Conservation (phyloP, 2,888 invertebrate genomes). For the Petrolisthes cinctipes region DNA sequence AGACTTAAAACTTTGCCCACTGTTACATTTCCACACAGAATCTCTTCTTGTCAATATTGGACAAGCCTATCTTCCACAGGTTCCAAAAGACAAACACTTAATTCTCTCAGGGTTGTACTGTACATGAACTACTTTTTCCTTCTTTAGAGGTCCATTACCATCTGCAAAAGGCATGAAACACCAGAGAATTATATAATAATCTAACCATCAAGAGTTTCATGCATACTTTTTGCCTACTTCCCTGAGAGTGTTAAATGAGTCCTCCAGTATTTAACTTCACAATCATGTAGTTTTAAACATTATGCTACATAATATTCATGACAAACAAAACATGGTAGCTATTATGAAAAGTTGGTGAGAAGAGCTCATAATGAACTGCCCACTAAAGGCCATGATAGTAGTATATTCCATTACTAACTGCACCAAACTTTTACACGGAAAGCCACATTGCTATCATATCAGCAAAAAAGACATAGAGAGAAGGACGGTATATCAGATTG, state of each 20-base stretch:
- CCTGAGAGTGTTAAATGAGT: background rate
- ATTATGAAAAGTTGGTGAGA: background rate
- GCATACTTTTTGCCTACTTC: too few species aligned
- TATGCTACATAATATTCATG: conserved; percentile 6
- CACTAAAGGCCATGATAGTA: background rate
- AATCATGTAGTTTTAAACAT: background rate
- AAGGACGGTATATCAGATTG: conserved; percentile 46
- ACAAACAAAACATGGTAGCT: conserved; percentile 23
- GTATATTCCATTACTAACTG: conserved; percentile 18
- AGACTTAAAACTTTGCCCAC: too few species aligned
- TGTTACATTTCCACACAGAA: too few species aligned
- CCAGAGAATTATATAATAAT: too few species aligned
- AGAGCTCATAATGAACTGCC: conserved; percentile 1
- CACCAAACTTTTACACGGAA: conserved; percentile 33
- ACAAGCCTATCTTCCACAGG: too few species aligned
- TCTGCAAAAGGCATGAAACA: too few species aligned
- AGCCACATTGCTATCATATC: conserved; percentile 25
- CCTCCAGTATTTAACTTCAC: conserved; percentile 3
- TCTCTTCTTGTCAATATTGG: too few species aligned
- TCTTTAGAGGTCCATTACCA: too few species aligned
- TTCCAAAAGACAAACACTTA: too few species aligned
- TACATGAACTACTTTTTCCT: too few species aligned
- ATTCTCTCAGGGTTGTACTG: too few species aligned
- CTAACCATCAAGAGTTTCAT: too few species aligned
- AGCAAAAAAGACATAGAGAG: conserved; percentile 32